A percentile compares a stretch with the other conserved stretches of the same genome.
phyloP scores from a whole-genome alignment of 2,113 vertebrate species.

The Corydoras sp. region DNA sequence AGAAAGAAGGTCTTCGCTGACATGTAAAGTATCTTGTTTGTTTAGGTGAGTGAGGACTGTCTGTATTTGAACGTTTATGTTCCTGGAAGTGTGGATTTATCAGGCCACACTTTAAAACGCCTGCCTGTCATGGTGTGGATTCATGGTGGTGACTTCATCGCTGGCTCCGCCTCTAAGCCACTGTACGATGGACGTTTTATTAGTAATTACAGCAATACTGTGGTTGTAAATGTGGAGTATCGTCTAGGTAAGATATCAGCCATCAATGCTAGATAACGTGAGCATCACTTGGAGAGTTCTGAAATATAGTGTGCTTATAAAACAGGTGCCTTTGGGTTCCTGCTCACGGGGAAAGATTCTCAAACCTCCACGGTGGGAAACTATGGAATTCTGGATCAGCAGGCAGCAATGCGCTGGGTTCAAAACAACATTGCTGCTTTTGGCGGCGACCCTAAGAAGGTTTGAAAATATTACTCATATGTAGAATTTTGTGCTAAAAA shows the following conservation, averaged over 20 bases:
- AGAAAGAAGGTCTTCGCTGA: not conserved
- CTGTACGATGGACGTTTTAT: slow-evolving; percentile 70
- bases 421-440: slow-evolving; percentile 64
- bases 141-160: slow-evolving; percentile 70
- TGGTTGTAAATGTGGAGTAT: slow-evolving; percentile 67
- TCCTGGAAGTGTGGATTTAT: slow-evolving; percentile 56
- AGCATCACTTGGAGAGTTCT: not conserved
- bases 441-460: slow-evolving; percentile 66
- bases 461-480: slow-evolving; percentile 18
- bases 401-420: slow-evolving; percentile 66
- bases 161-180: slow-evolving; percentile 66
- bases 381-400: slow-evolving; percentile 71
- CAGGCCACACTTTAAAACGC: slow-evolving; percentile 31
- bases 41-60: slow-evolving; percentile 70
- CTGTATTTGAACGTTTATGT: slow-evolving; percentile 69
- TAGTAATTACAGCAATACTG: slow-evolving; percentile 63
- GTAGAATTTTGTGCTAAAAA: too few species aligned
- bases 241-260: slow-evolving; percentile 57
- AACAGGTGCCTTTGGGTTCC: slow-evolving; percentile 72
- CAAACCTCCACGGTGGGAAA: slow-evolving; percentile 59
- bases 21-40: not conserved
- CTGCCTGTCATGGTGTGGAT: slow-evolving; percentile 73
- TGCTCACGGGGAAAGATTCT: slow-evolving; percentile 63
- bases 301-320: slow-evolving; percentile 7
- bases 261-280: not conserved